These are phyloP conservation scores for Garrulus glandarius DNA, from an alignment of 2,797 vertebrate genomes.

Conservation along the genomic window DNA sequence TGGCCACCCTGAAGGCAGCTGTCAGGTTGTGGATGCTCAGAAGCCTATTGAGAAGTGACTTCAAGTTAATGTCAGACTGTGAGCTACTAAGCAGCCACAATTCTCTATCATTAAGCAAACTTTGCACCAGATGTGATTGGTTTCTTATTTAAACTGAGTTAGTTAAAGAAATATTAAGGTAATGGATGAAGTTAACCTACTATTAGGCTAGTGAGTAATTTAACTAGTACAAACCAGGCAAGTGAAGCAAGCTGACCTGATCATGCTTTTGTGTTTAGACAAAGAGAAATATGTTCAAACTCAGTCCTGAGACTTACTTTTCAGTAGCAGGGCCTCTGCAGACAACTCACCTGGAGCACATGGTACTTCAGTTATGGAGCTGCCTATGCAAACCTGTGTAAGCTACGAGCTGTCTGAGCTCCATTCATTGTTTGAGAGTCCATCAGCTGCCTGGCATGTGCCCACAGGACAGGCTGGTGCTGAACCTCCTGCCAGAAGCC, in stretches of 20 bases:
- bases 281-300: not conserved
- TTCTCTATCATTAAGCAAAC: not conserved
- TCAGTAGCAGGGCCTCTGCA: not conserved
- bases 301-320: not conserved
- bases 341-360: not conserved
- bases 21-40: not conserved
- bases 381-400: not conserved
- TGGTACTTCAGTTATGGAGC: not conserved
- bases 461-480: not conserved
- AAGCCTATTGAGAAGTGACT: not conserved
- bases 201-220: not conserved
- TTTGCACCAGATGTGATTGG: not conserved
- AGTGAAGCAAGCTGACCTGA: not conserved
- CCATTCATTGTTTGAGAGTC: not conserved
- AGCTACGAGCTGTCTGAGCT: not conserved
- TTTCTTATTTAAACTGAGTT: not conserved
- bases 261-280: not conserved
- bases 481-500: not conserved
- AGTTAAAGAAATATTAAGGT: not conserved
- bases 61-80: not conserved
- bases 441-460: rapidly evolving
- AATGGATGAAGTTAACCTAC: not conserved
- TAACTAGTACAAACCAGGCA: not conserved
- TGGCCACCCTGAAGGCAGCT: not conserved
- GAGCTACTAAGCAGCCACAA: not conserved